phyloP scores from a whole-genome alignment of 2,888 invertebrate genomes.

The Cataglyphis altisquamis region DNA sequence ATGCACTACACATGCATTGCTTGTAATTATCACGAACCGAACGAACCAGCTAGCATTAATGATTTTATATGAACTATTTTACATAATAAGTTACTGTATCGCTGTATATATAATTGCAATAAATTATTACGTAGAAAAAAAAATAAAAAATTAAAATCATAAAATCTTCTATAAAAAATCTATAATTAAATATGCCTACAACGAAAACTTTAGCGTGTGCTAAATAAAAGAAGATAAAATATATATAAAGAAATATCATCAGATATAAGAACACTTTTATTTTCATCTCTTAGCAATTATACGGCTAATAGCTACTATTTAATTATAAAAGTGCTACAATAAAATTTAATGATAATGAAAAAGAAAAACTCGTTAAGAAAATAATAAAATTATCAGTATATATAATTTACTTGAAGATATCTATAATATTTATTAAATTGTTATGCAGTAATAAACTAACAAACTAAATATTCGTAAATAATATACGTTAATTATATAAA shows the following conservation, averaged over 20 bases:
- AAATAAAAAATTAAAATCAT: slow-evolving; percentile 6
- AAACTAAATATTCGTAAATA: slow-evolving; percentile 11
- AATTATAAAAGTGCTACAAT: slow-evolving; percentile 12
- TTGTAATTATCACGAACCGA: slow-evolving; percentile 44
- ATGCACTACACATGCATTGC: slow-evolving; percentile 1
- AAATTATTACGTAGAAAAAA: slow-evolving; percentile 6
- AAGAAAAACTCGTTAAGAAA: background rate
- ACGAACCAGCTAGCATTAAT: slow-evolving; percentile 21
- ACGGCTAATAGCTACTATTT: background rate
- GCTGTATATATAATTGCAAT: slow-evolving; percentile 11
- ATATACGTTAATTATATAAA: slow-evolving; percentile 7
- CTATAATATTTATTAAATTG: slow-evolving; percentile 25
- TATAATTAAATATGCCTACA: slow-evolving; percentile 1
- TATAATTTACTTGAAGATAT: background rate
- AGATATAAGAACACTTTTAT: background rate
- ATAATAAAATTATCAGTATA: slow-evolving; percentile 6
- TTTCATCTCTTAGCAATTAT: background rate
- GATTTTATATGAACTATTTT: slow-evolving; percentile 39
- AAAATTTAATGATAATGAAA: slow-evolving; percentile 21
- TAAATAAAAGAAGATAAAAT: background rate
- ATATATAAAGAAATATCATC: background rate
- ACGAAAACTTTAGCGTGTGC: background rate
- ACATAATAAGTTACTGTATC: slow-evolving; percentile 33
- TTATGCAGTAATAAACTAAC: background rate
- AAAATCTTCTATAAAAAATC: background rate